Evolutionary conservation across 23 tunicate genomes (phyloP).

Genomic region (Clavelina lepadiformis): DNA sequence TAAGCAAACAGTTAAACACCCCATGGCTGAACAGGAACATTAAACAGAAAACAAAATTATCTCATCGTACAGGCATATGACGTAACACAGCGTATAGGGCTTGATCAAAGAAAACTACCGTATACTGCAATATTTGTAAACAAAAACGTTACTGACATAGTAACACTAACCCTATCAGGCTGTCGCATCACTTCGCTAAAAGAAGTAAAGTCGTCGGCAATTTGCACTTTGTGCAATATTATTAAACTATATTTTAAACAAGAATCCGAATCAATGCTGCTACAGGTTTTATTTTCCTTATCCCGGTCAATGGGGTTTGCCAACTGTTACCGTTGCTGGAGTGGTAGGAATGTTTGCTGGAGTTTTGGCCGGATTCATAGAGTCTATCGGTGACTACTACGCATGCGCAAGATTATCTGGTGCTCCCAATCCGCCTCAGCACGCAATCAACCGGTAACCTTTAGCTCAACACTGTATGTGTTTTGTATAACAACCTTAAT

Average conservation of each 20-base stretch:
- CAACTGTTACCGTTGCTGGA: conserved; percentile 73
- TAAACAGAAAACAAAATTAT: no score
- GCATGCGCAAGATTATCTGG: conserved; percentile 82
- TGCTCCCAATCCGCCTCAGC: conserved; percentile 74
- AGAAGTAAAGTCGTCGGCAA: neutral
- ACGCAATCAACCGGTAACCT: conserved; percentile 87
- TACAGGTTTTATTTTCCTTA: conserved; percentile 85
- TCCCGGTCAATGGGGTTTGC: conserved; percentile 98
- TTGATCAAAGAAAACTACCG: no score
- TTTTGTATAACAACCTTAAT: no score
- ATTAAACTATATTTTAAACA: neutral
- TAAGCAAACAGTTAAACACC: no score
- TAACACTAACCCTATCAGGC: no score
- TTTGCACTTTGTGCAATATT: neutral
- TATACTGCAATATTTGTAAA: no score
- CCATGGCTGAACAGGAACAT: no score
- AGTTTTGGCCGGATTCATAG: conserved; percentile 68
- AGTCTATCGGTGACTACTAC: conserved; percentile 93
- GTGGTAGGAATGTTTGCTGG: conserved; percentile 85
- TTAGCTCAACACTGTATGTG: no score
- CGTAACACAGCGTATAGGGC: no score
- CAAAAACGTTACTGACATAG: no score
- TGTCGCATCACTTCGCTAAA: neutral
- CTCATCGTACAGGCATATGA: no score
- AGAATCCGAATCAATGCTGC: neutral